Evolutionary conservation across 2,113 vertebrate genomes (phyloP).

Genomic region (Helogale parvula): DNA sequence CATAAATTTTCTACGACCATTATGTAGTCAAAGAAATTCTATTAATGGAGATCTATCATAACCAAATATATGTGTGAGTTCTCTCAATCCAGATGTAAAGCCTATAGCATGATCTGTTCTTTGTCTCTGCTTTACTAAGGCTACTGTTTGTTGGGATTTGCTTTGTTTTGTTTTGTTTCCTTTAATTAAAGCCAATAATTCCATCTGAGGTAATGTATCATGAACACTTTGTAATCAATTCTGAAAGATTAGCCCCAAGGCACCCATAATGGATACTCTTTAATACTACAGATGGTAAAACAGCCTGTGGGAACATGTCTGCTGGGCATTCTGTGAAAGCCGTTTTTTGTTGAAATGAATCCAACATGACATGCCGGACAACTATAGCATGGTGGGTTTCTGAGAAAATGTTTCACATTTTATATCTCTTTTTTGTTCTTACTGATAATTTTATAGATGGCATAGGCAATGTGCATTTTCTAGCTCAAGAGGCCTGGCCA

Average conservation of each 20-base stretch:
- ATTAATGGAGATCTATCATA: conserved; percentile 46
- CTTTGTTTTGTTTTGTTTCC: background rate
- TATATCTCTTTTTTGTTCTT: conserved; percentile 57
- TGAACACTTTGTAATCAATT: conserved; percentile 79
- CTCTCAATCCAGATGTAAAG: conserved; percentile 30
- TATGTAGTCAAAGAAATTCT: conserved; percentile 16
- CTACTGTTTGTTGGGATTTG: conserved; percentile 1
- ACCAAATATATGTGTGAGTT: background rate
- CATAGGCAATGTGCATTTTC: conserved; percentile 38
- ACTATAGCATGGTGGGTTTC: conserved; percentile 56
- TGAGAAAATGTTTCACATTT: conserved; percentile 76
- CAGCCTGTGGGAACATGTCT: conserved; percentile 80
- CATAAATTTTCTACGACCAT: conserved; percentile 32
- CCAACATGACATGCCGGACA: conserved; percentile 75
- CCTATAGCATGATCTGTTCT: background rate
- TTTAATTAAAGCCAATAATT: conserved; percentile 76
- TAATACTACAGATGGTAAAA: conserved; percentile 85
- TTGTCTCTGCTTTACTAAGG: conserved; percentile 57
- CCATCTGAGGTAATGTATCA: conserved; percentile 71
- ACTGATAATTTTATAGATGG: conserved; percentile 72
- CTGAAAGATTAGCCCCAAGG: conserved; percentile 77
- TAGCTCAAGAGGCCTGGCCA: conserved; percentile 48
- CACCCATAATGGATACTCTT: conserved; percentile 78
- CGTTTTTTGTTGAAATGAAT: conserved; percentile 77
- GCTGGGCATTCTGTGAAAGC: conserved; percentile 81